Evolutionary conservation across 1,140 invertebrate species (phyloP).

Genomic region (Eriocheir sinensis): DNA sequence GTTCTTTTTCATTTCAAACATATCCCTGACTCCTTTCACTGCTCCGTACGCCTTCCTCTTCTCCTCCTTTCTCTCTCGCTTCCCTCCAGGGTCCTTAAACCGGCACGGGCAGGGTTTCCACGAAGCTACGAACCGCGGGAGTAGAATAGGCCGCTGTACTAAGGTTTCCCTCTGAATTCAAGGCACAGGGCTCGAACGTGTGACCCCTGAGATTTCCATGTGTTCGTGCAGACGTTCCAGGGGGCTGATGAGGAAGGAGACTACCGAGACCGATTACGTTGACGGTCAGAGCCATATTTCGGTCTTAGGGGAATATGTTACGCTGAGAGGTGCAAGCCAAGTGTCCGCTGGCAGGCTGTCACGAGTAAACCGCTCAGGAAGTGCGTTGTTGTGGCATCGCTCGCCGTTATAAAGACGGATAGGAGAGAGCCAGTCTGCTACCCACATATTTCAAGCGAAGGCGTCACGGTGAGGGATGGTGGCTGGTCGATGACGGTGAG

Average conservation of each 20-base stretch:
- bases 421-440: not conserved
- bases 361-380: not conserved
- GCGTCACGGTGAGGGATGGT: not conserved
- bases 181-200: no score
- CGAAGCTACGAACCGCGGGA: not conserved
- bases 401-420: not conserved
- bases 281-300: not conserved
- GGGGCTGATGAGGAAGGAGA: not conserved
- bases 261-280: not conserved
- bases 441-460: not conserved
- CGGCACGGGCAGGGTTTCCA: not conserved
- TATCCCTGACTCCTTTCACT: conserved; percentile 1
- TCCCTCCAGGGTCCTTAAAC: not conserved
- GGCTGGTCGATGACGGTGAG: not conserved
- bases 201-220: not conserved
- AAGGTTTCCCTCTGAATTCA: not conserved
- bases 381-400: not conserved
- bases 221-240: not conserved
- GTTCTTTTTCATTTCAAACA: conserved; percentile 25
- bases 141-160: not conserved
- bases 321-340: not conserved
- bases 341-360: not conserved
- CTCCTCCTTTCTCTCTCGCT: not conserved
- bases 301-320: not conserved
- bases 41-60: not conserved